phyloP scores from a whole-genome alignment of 2,888 invertebrate species.

The Napeogenes inachia region DNA sequence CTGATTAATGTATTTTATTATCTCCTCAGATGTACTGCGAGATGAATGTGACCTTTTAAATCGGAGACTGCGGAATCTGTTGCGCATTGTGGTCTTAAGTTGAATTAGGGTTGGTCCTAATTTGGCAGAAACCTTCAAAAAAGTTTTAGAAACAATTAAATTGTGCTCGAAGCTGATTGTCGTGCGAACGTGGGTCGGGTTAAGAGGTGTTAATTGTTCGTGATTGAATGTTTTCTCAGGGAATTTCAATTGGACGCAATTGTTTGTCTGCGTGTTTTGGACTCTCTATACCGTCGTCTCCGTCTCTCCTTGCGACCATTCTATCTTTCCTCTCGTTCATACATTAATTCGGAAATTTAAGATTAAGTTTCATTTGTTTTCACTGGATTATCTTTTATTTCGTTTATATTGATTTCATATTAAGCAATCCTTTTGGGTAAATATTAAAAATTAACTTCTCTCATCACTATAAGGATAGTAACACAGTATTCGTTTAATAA shows the following conservation, averaged over 20 bases:
- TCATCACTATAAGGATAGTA: slow-evolving; percentile 20
- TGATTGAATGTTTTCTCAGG: slow-evolving; percentile 79
- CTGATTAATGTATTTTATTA: too few species aligned
- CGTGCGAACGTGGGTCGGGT: slow-evolving; percentile 76
- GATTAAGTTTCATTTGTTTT: slow-evolving; percentile 1
- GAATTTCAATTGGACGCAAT: slow-evolving; percentile 75
- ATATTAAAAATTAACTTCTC: slow-evolving; percentile 3
- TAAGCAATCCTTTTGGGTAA: not conserved
- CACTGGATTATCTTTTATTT: not conserved
- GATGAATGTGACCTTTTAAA: too few species aligned
- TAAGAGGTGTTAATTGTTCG: slow-evolving; percentile 78
- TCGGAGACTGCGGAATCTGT: not conserved
- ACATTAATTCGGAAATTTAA: not conserved
- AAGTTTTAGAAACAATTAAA: slow-evolving; percentile 47
- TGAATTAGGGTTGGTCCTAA: not conserved
- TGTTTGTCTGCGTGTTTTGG: slow-evolving; percentile 51
- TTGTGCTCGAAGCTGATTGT: slow-evolving; percentile 57
- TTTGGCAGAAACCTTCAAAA: slow-evolving; percentile 23
- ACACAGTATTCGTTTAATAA: slow-evolving; percentile 36
- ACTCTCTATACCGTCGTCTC: not conserved
- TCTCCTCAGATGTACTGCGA: too few species aligned
- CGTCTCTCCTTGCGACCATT: not conserved
- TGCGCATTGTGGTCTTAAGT: not conserved
- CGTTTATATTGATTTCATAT: not conserved
- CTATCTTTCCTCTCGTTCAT: not conserved